Base-by-base conservation (phyloP, 1,140 invertebrate species). In the Sycobia sp. region DNA sequence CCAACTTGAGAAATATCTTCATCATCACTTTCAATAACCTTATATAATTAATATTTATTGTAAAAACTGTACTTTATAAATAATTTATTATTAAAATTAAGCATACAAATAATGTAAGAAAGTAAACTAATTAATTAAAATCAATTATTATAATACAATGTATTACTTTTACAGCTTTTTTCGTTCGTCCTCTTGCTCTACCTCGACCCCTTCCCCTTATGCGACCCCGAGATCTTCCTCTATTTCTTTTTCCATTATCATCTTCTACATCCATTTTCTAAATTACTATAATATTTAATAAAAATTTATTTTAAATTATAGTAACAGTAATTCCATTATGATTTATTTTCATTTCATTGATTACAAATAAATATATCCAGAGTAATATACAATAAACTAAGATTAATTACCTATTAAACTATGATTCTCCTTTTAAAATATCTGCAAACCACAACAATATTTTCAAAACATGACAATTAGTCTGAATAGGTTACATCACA, bases 21-120 rank as follows among this genome's bases (percentile, higher is more conserved):
- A 74, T 90, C 89, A 68, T 90, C 89, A 68, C 87, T 90, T 67
- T 89, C 88, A 67, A 90, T 88, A 20, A 89, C 70, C 80, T 83
- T 23, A 49, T 32, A 60, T 0, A 38, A 38, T 23, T 58, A 39
- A 2, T 29, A 27, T 49, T 32, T 49, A 16, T 29, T 32, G 13
- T n/a, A 49, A 46, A 18, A 13, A 46, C 14, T 25, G 18, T 22
- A 25, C 14, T 25, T 1, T 13, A 46, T 46, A 46, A 11, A 20
- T 23, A 22, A 41, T 3, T 41, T 39, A 39, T 41, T 16, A 16
- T 43, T 5, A 20, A 11, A 22, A 22, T 3, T 23, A 23, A 22
- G 16, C 11, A 14, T 23, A 22, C 4, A 25, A 46, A 46, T 0
- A 32, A 32, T 32, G 29, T 32, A 32, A 7, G 29, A 46, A 44